Evolutionary conservation across 2,888 invertebrate genomes (phyloP), one percentile per base, ranked within the genome.

Genomic region (Liodrosophila aerea): DNA sequence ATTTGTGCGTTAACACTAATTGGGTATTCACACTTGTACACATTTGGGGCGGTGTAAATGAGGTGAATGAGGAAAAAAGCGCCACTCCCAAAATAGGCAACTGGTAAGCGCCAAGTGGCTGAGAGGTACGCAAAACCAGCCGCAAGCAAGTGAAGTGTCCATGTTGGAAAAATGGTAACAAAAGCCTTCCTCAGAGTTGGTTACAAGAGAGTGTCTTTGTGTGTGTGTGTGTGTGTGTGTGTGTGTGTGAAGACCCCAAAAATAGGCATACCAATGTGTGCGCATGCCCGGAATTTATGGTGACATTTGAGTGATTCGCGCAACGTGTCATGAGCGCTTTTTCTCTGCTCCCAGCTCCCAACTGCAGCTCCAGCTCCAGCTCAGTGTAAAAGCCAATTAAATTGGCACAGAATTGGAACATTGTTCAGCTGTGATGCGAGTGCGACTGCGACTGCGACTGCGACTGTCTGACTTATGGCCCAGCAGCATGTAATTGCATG

Each of bases 201-300:
- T 73, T 63, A 81, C 82, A 53, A 54, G 66, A 72, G 62, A 72
- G 64, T 37, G 51, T 22, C 16, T 47, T 50, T 40, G 34, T 22
- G 64, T n/a, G 37, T 41, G 36, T 4, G 44, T 5, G 33, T 41
- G 39, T 13, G 49, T 18, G 34, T 16, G 41, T 18, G 36, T 50
- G 57, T 30, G 39, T 4, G 47, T 39, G 50, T 53, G 62, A 58
- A 56, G 63, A 57, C 15, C 67, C 78, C 81, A 76, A 81, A 85
- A 84, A 78, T 76, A 77, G 78, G 72, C 85, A 85, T 85, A 71
- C 87, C 85, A 53, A 85, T 78, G 87, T 81, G 85, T 87, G 82
- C 87, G 86, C 85, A 85, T 81, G 85, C 66, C 72, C 67, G 84
- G 87, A 85, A 85, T 85, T 85, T 87, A 85, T 85, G 86, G 87